Evolutionary conservation across 2,888 invertebrate genomes (phyloP), one percentile per base, ranked within the genome.

Genomic region (Calameuta filiformis): DNA sequence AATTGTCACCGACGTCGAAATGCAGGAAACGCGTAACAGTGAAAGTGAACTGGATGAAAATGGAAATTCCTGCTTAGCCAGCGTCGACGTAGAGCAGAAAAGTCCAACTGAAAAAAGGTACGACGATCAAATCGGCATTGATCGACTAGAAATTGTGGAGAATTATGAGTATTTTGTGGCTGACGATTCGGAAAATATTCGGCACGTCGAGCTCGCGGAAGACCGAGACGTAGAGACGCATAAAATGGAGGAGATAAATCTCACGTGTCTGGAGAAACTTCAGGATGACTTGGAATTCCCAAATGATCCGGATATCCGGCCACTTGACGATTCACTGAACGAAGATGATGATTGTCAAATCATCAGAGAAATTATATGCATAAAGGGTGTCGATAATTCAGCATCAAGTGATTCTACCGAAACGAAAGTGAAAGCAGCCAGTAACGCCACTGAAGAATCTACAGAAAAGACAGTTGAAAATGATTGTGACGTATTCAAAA

Each of bases 1-100:
- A 40, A 15, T 40, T 15, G 40, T 15, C 40, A 40, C 40, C 15
- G 40, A 40, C 15, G 40, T 40, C 6, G 40, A 40, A 15, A 40
- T 15, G 40, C 40, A 35, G 23, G 4, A 35, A 9, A 11, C 15
- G 12, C n/a, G 15, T 12, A 4, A 23, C 12, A 73, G 33, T n/a
- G 73, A 35, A 9, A 71, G 69, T 31, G 15, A 9, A 12, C 69
- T 69, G 1, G 77, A 77, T n/a, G 75, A 75, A 69, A 77, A 77
- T 34, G 77, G 77, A 9, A 77, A 77, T 40, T 56, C 69, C 1
- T 69, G 68, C 30, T 34, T 12, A 35, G 3, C 30, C 33, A 11
- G 31, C 11, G 31, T 15, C 30, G 15, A 71, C 71, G 30, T 12
- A 12, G 71, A 15, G 11, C 30, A 33, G 71, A 71, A 31, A 33